phyloP scores from a whole-genome alignment of 2,797 vertebrate genomes.

The Poeciliopsis paucimaculata region DNA sequence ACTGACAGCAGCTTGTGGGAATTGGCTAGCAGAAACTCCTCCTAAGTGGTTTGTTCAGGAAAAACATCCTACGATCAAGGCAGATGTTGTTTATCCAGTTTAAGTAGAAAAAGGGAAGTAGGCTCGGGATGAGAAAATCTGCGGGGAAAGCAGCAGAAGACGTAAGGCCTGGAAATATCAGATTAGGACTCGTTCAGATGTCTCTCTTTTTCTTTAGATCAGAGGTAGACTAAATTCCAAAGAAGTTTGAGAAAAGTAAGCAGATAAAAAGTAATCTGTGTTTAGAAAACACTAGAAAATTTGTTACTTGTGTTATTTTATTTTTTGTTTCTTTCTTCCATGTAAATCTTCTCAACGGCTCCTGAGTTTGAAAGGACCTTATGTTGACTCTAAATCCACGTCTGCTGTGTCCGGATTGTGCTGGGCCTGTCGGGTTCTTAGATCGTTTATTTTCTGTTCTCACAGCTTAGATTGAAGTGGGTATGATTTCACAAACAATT shows the following conservation, averaged over 20 bases:
- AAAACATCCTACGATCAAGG: slow-evolving; percentile 84
- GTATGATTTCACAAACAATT: neutral
- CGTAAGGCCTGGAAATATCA: slow-evolving; percentile 32
- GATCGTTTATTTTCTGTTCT: neutral
- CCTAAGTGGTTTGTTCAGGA: slow-evolving; percentile 84
- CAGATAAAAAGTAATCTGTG: neutral
- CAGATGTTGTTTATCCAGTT: slow-evolving; percentile 85
- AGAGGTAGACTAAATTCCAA: neutral
- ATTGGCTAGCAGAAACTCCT: slow-evolving; percentile 83
- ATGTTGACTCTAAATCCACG: neutral
- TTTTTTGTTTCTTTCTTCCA: neutral
- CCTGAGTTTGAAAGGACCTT: neutral
- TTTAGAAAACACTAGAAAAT: neutral
- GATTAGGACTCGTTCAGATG: neutral
- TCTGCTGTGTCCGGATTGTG: neutral
- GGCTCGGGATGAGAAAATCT: slow-evolving; percentile 71
- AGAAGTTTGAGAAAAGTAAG: neutral
- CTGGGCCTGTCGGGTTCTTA: neutral
- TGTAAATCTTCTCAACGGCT: neutral
- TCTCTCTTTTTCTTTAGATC: neutral
- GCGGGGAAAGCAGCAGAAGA: slow-evolving; percentile 50
- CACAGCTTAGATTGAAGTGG: neutral
- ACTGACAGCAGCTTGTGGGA: slow-evolving; percentile 88
- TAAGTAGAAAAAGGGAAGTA: slow-evolving; percentile 71
- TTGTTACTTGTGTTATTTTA: neutral